A percentile compares a stretch with the other conserved stretches of the same genome.
Evolutionary conservation across 2,888 invertebrate genomes (phyloP).

Genomic region (Drepana falcataria): DNA sequence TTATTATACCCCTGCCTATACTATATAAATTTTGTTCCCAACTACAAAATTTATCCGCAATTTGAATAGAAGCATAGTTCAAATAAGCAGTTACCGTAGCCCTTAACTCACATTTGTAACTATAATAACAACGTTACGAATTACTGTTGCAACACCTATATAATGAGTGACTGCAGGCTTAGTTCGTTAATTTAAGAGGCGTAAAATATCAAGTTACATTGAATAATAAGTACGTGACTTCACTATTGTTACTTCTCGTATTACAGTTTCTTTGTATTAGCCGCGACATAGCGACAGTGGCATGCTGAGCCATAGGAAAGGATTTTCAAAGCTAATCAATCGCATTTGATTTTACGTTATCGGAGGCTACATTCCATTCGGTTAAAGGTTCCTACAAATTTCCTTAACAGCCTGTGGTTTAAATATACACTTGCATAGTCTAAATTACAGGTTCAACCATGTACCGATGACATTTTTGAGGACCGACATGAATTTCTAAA

Average conservation of each 20-base stretch:
- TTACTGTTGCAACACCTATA: constrained; percentile 31
- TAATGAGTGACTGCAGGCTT: constrained; percentile 29
- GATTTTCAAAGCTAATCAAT: background rate
- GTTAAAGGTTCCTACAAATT: no score
- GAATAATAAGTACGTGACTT: constrained; percentile 20
- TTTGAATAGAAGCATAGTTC: background rate
- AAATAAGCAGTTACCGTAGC: background rate
- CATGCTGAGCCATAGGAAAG: background rate
- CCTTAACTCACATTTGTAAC: constrained; percentile 7
- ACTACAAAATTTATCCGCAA: background rate
- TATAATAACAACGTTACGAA: constrained; percentile 11
- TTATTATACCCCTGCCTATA: no score
- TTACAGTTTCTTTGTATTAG: constrained; percentile 2
- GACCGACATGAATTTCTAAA: no score
- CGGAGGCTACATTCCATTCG: no score
- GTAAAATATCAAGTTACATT: constrained; percentile 38
- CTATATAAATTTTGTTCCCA: no score
- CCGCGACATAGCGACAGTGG: background rate
- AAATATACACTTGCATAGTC: no score
- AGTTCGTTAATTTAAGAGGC: constrained; percentile 40
- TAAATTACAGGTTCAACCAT: no score
- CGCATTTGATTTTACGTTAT: background rate
- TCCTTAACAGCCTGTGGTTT: no score
- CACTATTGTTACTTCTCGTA: constrained; percentile 8
- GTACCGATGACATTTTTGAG: no score